Base-by-base conservation (phyloP, 2,888 invertebrate genomes). In the Agrilus mali region DNA sequence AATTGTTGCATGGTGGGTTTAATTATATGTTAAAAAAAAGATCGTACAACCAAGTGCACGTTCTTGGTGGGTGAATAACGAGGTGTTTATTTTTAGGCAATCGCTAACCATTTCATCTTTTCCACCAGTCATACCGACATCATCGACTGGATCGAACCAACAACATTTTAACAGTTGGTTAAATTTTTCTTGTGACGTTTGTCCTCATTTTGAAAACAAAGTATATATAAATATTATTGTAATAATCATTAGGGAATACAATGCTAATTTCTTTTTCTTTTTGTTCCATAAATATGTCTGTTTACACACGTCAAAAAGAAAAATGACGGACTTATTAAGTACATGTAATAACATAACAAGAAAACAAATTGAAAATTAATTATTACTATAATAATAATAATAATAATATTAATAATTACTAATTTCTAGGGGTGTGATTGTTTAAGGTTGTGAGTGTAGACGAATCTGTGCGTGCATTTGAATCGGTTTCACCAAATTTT, bases 81-180 rank as follows among this genome's bases (percentile, higher is more conserved):
- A 44, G 48, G 51, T 53, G 51, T 64, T 60, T 59, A 50, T 58
- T 64, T 64, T 56, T 61, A 65, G 65, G 64, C 54, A 63, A 63
- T 58, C 65, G 64, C 61, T 65, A 65, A 64, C 59, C 56, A 58
- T 44, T 46, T 46, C 48, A 43, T 46, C 48, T 44, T 57, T 45
- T 50, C 49, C 54, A 46, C 53, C 50, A 54, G 54, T 49, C 51
- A 46, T 49, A 50, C 49, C 53, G 50, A 48, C 53, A 53, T 52
- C 59, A 61, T 55, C 61, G 57, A 58, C 57, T 60, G 60, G 59
- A 56, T 46, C 43, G 44, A 48, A 47, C 48, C 48, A 46, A 48
- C 48, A 40, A 15, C 41, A 42, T 33, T 44, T 48, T 41, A 48
- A 45, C 40, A 42, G 43, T 46, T 44, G 48, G 48, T 46, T 48